Conservation (phyloP, 2,113 vertebrate species). For the Centropus unirufus region DNA sequence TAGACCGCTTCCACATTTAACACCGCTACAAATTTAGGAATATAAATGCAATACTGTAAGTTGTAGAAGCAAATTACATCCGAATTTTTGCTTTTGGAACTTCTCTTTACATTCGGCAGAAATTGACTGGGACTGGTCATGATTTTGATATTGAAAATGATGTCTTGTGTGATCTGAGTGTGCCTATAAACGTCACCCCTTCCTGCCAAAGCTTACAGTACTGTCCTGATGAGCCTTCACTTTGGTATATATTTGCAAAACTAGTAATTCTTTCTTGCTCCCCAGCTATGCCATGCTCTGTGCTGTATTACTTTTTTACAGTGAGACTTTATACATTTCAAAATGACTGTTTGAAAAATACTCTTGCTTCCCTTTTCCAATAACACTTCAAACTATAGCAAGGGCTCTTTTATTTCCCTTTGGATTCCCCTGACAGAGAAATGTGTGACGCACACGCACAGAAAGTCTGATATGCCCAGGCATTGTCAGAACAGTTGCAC, state of each 20-base stretch:
- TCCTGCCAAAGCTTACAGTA: background rate
- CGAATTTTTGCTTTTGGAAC: background rate
- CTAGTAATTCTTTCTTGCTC: background rate
- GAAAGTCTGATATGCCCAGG: background rate
- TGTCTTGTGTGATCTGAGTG: background rate
- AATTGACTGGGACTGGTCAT: background rate
- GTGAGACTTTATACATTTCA: background rate
- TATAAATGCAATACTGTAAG: background rate
- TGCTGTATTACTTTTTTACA: background rate
- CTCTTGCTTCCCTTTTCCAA: background rate
- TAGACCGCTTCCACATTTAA: background rate
- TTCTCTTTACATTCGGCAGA: background rate
- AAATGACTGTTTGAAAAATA: background rate
- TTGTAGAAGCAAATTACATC: background rate
- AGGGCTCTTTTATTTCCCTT: background rate
- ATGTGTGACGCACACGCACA: background rate
- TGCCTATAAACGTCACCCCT: background rate
- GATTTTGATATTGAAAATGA: background rate
- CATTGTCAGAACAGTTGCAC: background rate
- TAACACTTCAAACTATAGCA: background rate
- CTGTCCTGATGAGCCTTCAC: background rate
- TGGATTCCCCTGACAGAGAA: background rate
- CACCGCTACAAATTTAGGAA: background rate
- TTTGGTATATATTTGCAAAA: background rate
- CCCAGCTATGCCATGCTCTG: background rate